phyloP scores from a whole-genome alignment of 2,797 vertebrate species.

The Dendrocincla fuliginosa region DNA sequence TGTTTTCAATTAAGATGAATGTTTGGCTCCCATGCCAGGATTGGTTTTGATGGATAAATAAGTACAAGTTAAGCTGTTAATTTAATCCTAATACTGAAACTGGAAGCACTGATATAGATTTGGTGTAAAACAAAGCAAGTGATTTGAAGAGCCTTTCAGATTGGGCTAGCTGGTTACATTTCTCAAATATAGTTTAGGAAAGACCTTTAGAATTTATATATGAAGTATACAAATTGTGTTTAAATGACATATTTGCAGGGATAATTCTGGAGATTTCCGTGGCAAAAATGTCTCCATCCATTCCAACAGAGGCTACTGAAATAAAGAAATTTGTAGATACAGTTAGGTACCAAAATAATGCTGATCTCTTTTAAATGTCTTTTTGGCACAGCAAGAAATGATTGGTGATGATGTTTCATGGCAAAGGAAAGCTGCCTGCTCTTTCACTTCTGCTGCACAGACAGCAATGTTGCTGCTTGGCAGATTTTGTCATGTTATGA shows the following conservation, averaged over 20 bases:
- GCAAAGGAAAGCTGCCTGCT: background rate
- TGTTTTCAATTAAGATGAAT: background rate
- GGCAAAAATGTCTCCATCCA: background rate
- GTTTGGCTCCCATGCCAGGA: background rate
- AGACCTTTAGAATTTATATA: background rate
- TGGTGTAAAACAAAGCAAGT: background rate
- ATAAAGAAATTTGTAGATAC: background rate
- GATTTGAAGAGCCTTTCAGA: background rate
- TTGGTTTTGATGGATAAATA: background rate
- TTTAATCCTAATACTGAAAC: background rate
- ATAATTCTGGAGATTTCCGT: background rate
- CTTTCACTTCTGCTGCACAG: background rate
- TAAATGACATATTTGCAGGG: background rate
- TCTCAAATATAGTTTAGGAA: background rate
- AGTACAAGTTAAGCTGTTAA: slow-evolving; percentile 7
- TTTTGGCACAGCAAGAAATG: background rate
- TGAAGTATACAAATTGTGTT: background rate
- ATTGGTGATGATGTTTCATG: background rate
- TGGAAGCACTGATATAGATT: background rate
- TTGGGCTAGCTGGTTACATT: background rate
- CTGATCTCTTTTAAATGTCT: background rate
- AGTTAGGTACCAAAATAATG: background rate
- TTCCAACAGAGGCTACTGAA: background rate
- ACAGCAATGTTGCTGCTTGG: background rate
- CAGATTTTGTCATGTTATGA: background rate